phyloP scores from a whole-genome alignment of 2,888 invertebrate genomes.

The Drosophila siamana region DNA sequence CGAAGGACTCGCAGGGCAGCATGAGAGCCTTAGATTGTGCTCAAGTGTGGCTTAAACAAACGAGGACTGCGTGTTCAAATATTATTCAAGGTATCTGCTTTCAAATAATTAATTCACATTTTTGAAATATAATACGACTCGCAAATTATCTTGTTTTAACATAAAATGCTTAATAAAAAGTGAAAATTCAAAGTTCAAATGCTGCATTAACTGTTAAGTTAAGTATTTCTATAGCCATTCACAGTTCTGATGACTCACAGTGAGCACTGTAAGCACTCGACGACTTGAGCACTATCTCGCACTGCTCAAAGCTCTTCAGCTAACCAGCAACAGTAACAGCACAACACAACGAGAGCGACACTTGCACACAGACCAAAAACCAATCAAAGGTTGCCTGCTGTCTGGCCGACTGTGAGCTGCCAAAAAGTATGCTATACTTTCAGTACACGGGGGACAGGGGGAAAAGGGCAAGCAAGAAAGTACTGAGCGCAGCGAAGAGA shows the following conservation, averaged over 20 bases:
- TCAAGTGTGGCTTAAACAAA: no score
- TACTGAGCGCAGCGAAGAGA: background rate
- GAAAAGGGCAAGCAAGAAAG: background rate
- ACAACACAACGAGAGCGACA: constrained; percentile 17
- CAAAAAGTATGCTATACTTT: constrained; percentile 75
- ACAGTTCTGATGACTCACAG: constrained; percentile 18
- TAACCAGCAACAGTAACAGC: constrained; percentile 27
- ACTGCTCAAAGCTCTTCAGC: constrained; percentile 37
- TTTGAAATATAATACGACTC: no score
- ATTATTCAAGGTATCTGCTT: no score
- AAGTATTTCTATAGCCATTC: background rate
- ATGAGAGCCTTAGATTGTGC: background rate
- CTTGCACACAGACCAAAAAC: constrained; percentile 40
- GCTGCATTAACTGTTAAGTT: background rate
- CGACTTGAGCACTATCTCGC: constrained; percentile 30
- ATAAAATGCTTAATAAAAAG: no score
- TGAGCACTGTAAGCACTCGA: constrained; percentile 16
- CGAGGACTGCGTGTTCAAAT: no score
- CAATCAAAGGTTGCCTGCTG: constrained; percentile 57
- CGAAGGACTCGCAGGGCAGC: background rate
- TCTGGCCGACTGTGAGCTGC: constrained; percentile 27
- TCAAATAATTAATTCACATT: no score
- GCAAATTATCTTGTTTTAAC: no score
- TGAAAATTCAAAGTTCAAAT: no score
- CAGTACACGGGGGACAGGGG: constrained; percentile 1